Base-by-base conservation (phyloP, 1,140 invertebrate species). In the Trachelipus rathkii region DNA sequence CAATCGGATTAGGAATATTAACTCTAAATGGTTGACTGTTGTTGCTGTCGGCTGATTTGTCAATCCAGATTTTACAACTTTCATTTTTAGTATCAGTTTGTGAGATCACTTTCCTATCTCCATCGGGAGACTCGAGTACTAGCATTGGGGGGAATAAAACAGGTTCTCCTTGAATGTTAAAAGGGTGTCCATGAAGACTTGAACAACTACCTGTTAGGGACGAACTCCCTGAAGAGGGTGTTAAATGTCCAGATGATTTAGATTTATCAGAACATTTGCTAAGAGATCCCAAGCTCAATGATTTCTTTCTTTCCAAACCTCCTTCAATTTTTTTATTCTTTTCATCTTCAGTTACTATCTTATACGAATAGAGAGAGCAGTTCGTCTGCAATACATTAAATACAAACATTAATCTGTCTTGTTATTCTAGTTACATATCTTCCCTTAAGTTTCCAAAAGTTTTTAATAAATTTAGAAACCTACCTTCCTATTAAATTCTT, bases 391-490 rank as follows among this genome's bases (percentile, higher is more conserved):
- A 60, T 13, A 60, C 6, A 33, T 33, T 33, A 33, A 33, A 33
- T 3, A 33, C 6, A 33, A 33, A 3, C 1, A 33, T 3, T 3
- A 33, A 33, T n/a, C n/a, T n/a, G n/a, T n/a, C n/a, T n/a, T n/a
- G 6, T 33, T 33, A 33, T 6, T 33, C 33, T 33, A 33, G 33
- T 33, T 33, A 33, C 6, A 3, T 3, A 33, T 33, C 33, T 33
- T 33, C 33, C 6, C 33, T 33, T 33, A 33, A 33, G 2, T 33
- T 33, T 33, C 33, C 33, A 33, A 33, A 81, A 46, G n/a, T 78
- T 81, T n/a, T n/a, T n/a, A n/a, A n/a, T n/a, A n/a, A n/a, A 44
- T 74, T 77, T 53, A 77, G 44, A 44, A 78, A 81, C 10, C 75
- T 44, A 23, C 73, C 69, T 11, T 73, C 71, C 23, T 76, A 70